These are phyloP conservation scores for Anas acuta DNA, from an alignment of 2,797 vertebrate species.

Conservation along the genomic window DNA sequence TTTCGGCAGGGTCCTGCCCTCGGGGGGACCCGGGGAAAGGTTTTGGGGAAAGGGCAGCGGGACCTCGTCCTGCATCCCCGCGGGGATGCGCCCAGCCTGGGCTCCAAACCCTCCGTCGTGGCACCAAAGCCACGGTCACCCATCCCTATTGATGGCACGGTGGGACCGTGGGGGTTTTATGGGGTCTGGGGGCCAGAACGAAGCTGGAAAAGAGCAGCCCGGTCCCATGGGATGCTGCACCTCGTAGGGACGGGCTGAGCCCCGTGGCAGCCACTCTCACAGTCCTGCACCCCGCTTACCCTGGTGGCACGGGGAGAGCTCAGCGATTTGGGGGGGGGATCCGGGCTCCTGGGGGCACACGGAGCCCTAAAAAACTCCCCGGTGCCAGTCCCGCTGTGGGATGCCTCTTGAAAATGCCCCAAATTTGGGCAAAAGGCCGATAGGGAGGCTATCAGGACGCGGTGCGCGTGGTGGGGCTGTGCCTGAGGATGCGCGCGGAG, in stretches of 20 bases:
- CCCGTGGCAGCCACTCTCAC: neutral
- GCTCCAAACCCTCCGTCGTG: neutral
- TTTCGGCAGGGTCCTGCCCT: neutral
- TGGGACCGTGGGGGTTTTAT: neutral
- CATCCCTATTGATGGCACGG: too few species aligned
- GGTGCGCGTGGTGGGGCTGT: fast-evolving
- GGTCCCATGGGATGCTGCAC: fast-evolving
- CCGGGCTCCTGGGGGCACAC: neutral
- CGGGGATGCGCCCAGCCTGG: neutral
- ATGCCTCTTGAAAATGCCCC: neutral
- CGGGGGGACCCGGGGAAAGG: neutral
- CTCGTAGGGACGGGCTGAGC: neutral
- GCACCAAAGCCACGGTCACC: neutral
- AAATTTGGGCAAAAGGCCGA: neutral
- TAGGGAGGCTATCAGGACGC: fast-evolving
- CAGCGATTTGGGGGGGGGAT: too few species aligned
- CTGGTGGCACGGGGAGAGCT: too few species aligned
- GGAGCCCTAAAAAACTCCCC: neutral
- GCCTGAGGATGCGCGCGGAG: neutral
- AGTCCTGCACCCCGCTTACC: too few species aligned
- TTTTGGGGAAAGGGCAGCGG: neutral
- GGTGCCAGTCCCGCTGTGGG: fast-evolving
- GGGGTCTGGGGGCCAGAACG: neutral
- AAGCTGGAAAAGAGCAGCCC: neutral
- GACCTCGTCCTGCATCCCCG: neutral